Base-by-base conservation (phyloP, 1,140 invertebrate species). In the Ips nitidus region DNA sequence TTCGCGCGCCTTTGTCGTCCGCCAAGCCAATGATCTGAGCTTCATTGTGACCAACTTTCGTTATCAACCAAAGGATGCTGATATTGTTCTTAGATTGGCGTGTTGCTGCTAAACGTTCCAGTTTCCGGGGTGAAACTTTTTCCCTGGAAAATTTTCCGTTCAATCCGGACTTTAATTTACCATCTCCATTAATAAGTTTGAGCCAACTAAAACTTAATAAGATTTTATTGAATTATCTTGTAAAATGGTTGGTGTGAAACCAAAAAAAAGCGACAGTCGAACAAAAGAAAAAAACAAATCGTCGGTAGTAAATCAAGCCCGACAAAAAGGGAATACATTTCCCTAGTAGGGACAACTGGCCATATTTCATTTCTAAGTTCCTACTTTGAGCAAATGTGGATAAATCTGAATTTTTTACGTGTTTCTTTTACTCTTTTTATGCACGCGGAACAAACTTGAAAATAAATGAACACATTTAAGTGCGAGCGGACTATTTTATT, bases 1-100 rank as follows among this genome's bases (percentile, higher is more conserved):
- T 65, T 43, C 53, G n/a, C 37, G n/a, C 3, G 38, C 4, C 63
- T 65, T 65, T 65, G 63, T 69, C 43, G 53, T 47, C 43, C 43
- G 38, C 36, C 55, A 65, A 41, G 63, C 8, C 47, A 65, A 65
- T 61, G 36, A 61, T 61, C 36, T 61, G 47, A 61, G 41, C 47
- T 61, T 61, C 43, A 61, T 61, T 47, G 43, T 47, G 37, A 36
- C 41, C 38, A 37, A 22, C 8, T 55, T 55, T 55, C 52, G 36
- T 55, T 55, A 38, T n/a, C 52, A 55, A 7, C 52, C n/a, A 55
- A 55, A 55, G 37, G 37, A 5, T 5, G n/a, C 4, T 47, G 4
- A 47, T 5, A 5, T 47, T 47, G n/a, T 5, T n/a, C 45, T 47
- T n/a, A 47, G 4, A 5, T n/a, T 1, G 45, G n/a, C 45, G 22